phyloP scores from a whole-genome alignment of 2,113 vertebrate genomes.

The Festucalex cinctus region DNA sequence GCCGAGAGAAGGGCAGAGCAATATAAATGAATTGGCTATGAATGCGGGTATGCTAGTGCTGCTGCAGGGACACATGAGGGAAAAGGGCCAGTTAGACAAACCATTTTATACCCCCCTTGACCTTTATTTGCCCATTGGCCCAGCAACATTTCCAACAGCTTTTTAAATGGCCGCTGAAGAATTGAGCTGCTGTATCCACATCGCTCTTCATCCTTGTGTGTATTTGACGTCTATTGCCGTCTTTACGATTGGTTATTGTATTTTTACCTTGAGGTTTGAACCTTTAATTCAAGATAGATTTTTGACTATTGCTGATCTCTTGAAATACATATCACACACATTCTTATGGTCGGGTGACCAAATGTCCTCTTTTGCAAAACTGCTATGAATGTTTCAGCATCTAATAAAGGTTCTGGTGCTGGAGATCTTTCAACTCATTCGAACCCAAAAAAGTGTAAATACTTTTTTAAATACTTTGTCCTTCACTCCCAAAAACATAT shows the following conservation, averaged over 20 bases:
- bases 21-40: constrained; percentile 70
- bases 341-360: too few species aligned
- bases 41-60: constrained; percentile 52
- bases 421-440: too few species aligned
- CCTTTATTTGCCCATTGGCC: constrained; percentile 66
- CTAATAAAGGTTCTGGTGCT: too few species aligned
- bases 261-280: constrained; percentile 29
- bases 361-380: too few species aligned
- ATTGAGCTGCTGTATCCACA: constrained; percentile 42
- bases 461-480: too few species aligned
- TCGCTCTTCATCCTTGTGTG: constrained; percentile 11
- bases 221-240: not conserved
- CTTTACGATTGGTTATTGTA: constrained; percentile 9
- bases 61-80: constrained; percentile 45
- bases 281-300: constrained; percentile 39
- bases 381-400: too few species aligned
- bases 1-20: constrained; percentile 63
- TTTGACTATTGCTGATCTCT: constrained; percentile 33
- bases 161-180: constrained; percentile 65
- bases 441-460: too few species aligned
- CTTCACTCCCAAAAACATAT: too few species aligned
- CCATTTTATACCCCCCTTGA: constrained; percentile 71
- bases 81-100: constrained; percentile 65
- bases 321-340: too few species aligned
- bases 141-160: constrained; percentile 58